phyloP scores from a whole-genome alignment of 1,140 invertebrate genomes.

The Conus ventricosus region DNA sequence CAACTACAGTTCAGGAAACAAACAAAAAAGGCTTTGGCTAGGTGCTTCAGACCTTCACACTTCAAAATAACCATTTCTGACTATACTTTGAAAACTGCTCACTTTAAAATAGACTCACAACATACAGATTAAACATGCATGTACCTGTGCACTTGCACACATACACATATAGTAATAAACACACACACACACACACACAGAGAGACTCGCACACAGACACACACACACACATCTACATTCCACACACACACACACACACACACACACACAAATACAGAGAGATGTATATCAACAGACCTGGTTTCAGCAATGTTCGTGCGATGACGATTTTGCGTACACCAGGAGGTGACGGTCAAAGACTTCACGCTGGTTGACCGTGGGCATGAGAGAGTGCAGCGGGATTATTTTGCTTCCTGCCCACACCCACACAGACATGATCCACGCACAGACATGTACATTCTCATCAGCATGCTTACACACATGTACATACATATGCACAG shows the following conservation, averaged over 20 bases:
- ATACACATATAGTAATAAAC: background rate
- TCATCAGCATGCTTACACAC: too few species aligned
- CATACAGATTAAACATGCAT: background rate
- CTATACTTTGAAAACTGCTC: too few species aligned
- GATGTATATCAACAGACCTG: conserved; percentile 58
- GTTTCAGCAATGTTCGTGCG: conserved; percentile 78
- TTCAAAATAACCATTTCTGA: too few species aligned
- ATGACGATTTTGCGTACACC: conserved; percentile 75
- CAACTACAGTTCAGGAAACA: too few species aligned
- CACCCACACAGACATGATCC: background rate
- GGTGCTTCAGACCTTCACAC: too few species aligned
- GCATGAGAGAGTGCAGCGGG: conserved; percentile 74
- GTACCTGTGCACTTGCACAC: background rate
- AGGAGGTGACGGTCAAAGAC: conserved; percentile 70
- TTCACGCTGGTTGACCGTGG: conserved; percentile 71
- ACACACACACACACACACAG: background rate
- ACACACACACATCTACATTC: too few species aligned
- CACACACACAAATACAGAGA: background rate
- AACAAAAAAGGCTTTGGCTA: too few species aligned
- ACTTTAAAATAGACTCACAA: background rate
- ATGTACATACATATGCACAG: too few species aligned
- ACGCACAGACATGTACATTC: too few species aligned
- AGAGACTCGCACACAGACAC: too few species aligned
- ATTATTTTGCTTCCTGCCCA: conserved; percentile 60
- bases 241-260: background rate